Conservation (phyloP, 2,113 vertebrate species). For the Dipodomys ordii region DNA sequence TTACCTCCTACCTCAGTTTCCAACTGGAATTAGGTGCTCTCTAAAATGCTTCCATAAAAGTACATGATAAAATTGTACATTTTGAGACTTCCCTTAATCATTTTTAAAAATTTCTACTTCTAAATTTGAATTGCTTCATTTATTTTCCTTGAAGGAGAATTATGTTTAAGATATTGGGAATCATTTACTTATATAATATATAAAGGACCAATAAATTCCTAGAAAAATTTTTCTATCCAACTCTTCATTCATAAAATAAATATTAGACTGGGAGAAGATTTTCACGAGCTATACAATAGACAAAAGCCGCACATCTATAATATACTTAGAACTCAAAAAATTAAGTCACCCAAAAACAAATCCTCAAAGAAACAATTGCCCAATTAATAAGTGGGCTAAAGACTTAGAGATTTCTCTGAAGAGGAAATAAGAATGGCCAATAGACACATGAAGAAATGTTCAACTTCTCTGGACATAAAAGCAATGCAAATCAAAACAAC, state of each 20-base stretch:
- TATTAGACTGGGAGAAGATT: too few relatives aligned
- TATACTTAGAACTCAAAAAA: too few relatives aligned
- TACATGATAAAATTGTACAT: background rate
- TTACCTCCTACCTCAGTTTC: background rate
- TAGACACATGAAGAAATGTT: too few relatives aligned
- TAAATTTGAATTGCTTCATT: constrained; percentile 9
- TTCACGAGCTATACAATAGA: too few relatives aligned
- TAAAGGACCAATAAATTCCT: background rate
- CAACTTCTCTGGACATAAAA: too few relatives aligned
- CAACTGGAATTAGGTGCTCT: background rate
- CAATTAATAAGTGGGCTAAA: too few relatives aligned
- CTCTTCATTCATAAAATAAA: background rate
- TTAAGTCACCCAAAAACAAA: too few relatives aligned
- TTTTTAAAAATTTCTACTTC: background rate
- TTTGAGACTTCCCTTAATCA: background rate
- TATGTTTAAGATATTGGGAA: background rate
- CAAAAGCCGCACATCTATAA: too few relatives aligned
- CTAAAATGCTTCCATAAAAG: background rate
- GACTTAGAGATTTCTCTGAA: too few relatives aligned
- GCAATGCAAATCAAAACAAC: too few relatives aligned
- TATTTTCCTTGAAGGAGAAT: background rate
- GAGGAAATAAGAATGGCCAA: too few relatives aligned
- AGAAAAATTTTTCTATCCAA: background rate
- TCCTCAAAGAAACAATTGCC: too few relatives aligned
- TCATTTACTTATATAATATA: background rate